Conservation (phyloP, 2,113 vertebrate genomes). For the Mohoua ochrocephala region DNA sequence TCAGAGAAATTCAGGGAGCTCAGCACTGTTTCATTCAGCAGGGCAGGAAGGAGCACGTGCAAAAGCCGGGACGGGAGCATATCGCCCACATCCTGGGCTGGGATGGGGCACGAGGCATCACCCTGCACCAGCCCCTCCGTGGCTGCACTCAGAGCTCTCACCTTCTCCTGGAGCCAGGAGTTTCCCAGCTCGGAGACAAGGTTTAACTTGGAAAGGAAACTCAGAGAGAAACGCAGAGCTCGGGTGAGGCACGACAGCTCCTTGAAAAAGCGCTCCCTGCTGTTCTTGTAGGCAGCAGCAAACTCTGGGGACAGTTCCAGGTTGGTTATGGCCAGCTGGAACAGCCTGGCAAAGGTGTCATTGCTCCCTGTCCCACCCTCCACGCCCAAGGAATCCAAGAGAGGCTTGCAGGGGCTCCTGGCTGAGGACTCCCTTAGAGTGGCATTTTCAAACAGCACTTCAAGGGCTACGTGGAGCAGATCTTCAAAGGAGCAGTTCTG, state of each 20-base stretch:
- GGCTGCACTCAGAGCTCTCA: neutral
- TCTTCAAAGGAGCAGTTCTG: constrained; percentile 26
- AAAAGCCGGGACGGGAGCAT: neutral
- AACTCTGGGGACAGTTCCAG: constrained; percentile 43
- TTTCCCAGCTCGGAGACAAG: neutral
- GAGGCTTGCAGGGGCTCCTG: constrained; percentile 2
- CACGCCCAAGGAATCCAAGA: neutral
- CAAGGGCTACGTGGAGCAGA: neutral
- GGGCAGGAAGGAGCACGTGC: neutral
- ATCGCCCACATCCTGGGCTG: neutral
- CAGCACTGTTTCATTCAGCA: neutral
- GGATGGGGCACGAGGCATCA: neutral
- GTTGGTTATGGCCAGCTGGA: constrained; percentile 18
- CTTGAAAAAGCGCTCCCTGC: neutral
- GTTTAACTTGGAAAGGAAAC: constrained; percentile 20
- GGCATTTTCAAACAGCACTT: constrained; percentile 47
- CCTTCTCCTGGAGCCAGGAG: constrained; percentile 30
- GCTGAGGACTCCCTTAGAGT: neutral
- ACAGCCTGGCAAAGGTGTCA: neutral
- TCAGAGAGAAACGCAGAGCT: constrained; percentile 28
- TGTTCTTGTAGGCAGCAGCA: neutral
- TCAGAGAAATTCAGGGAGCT: neutral
- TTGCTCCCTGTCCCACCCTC: neutral
- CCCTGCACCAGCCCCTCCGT: neutral
- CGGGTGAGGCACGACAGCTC: neutral